These are phyloP conservation scores for Mobula hypostoma DNA, from an alignment of 2,113 vertebrate genomes.

Conservation along the genomic window DNA sequence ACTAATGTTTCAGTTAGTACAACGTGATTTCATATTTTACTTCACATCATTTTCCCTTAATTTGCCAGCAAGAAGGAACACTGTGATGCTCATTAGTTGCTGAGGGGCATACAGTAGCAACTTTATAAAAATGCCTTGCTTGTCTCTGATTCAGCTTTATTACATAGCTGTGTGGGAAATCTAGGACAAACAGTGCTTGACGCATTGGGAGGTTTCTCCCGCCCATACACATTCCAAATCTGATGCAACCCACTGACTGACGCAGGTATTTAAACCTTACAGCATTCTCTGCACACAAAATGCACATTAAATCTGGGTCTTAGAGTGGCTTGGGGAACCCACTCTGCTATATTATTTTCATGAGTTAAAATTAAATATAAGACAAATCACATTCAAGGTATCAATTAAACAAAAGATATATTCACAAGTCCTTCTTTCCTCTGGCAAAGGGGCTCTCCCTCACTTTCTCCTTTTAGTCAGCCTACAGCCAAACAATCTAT, in stretches of 20 bases:
- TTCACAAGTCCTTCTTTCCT: neutral
- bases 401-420: constrained; percentile 40
- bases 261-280: constrained; percentile 31
- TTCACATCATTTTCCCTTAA: neutral
- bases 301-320: constrained; percentile 36
- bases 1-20: neutral
- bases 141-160: neutral
- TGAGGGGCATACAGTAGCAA: neutral
- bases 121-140: neutral
- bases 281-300: constrained; percentile 40
- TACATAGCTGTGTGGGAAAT: constrained; percentile 39
- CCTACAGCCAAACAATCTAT: neutral
- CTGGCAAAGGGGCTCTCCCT: constrained; percentile 38
- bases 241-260: constrained; percentile 32
- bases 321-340: constrained; percentile 38
- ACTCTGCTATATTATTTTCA: constrained; percentile 37
- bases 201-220: constrained; percentile 17
- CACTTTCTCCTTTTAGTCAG: constrained; percentile 24
- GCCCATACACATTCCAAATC: constrained; percentile 38
- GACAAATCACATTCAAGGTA: constrained; percentile 37
- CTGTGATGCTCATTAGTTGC: neutral
- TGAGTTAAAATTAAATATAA: constrained; percentile 44
- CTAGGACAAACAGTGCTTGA: constrained; percentile 29
- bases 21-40: neutral
- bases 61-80: neutral